Percentiles rank a stretch among this genome's conserved stretches.
Evolutionary conservation across 1,140 invertebrate genomes (phyloP).

Genomic region (Camponotus pennsylvanicus): DNA sequence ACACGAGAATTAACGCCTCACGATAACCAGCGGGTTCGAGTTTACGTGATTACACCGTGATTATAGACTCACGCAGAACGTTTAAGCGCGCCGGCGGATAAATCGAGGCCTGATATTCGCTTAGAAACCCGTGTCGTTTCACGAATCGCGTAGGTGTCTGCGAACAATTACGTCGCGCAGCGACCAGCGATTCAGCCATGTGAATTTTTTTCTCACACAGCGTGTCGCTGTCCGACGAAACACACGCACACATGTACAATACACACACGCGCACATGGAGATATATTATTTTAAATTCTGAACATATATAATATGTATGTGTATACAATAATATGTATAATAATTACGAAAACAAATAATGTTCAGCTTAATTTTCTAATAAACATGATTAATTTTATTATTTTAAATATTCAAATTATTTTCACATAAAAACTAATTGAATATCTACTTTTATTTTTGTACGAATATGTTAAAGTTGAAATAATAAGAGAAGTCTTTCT

Average conservation of each 20-base stretch:
- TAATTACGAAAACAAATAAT: constrained; percentile 20
- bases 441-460: neutral
- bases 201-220: constrained; percentile 41
- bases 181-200: neutral
- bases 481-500: neutral
- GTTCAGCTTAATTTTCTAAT: neutral
- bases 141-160: constrained; percentile 12
- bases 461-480: neutral
- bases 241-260: neutral
- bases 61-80: constrained; percentile 49
- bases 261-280: neutral
- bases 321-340: neutral
- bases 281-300: constrained; percentile 29
- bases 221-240: neutral
- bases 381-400: neutral
- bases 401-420: neutral
- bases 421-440: constrained; percentile 8
- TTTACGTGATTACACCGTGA: constrained; percentile 56
- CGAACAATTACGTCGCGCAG: constrained; percentile 34
- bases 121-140: constrained; percentile 58
- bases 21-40: constrained; percentile 48
- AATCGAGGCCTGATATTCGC: constrained; percentile 52
- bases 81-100: constrained; percentile 40
- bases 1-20: constrained; percentile 50
- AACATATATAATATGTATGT: neutral